These are phyloP conservation scores for Montipora efflorescens DNA, from an alignment of 64 coral and sea anemone genomes.

Conservation along the genomic window DNA sequence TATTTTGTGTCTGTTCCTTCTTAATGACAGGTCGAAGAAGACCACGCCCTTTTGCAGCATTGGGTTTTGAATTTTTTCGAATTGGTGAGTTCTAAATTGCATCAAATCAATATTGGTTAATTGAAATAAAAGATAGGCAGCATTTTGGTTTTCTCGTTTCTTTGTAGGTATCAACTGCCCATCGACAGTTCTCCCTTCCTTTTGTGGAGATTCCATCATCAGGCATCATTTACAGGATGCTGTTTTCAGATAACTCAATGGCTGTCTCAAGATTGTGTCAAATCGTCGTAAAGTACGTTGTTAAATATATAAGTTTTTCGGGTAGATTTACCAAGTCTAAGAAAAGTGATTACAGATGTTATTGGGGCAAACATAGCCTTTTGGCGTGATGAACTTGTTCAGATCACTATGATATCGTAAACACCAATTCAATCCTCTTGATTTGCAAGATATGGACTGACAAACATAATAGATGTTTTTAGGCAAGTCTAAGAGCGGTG, in stretches of 20 bases:
- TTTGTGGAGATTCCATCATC: conserved; percentile 88
- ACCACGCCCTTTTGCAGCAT: conserved; percentile 84
- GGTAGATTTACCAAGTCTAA: too few species aligned
- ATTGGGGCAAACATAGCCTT: too few species aligned
- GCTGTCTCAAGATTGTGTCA: conserved; percentile 84
- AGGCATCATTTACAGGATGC: conserved; percentile 84
- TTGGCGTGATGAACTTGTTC: too few species aligned
- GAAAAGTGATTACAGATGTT: too few species aligned
- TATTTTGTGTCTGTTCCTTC: neutral
- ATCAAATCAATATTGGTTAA: neutral
- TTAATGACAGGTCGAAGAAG: conserved; percentile 71
- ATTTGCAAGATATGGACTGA: too few species aligned
- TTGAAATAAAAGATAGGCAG: neutral
- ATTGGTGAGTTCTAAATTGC: conserved; percentile 59
- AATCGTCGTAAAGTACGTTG: conserved; percentile 91
- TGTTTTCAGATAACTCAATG: conserved; percentile 88
- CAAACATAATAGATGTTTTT: too few species aligned
- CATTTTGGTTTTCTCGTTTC: neutral
- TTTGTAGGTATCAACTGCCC: conserved; percentile 63
- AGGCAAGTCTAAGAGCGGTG: too few species aligned
- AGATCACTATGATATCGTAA: too few species aligned
- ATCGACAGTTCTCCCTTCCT: conserved; percentile 69
- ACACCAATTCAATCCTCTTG: too few species aligned
- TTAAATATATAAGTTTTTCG: neutral
- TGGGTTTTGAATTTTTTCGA: conserved; percentile 93